phyloP scores from a whole-genome alignment of 2,113 vertebrate species.

The Oxyura jamaicensis region DNA sequence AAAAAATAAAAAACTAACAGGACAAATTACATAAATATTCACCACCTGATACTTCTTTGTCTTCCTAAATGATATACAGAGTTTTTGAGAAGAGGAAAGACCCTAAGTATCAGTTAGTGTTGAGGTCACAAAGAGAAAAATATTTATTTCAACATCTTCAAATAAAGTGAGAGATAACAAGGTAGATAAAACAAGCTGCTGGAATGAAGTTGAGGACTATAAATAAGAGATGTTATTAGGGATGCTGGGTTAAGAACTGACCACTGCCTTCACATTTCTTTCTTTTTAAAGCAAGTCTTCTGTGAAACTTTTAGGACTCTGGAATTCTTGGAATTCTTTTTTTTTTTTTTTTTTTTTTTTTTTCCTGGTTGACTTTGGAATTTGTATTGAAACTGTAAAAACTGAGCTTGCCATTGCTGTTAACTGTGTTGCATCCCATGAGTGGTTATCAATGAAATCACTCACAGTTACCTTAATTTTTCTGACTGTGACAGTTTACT shows the following conservation, averaged over 20 bases:
- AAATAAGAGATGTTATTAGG: not conserved
- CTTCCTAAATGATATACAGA: not conserved
- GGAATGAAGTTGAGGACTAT: not conserved
- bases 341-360: not conserved
- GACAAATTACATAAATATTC: not conserved
- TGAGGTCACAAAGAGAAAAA: not conserved
- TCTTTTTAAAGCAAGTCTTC: not conserved
- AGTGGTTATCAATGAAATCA: not conserved
- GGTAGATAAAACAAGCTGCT: not conserved
- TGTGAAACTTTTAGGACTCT: not conserved
- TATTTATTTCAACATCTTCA: not conserved
- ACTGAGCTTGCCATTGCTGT: not conserved
- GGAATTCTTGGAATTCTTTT: not conserved
- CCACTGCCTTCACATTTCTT: not conserved
- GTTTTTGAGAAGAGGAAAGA: not conserved
- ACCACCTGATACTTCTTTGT: not conserved
- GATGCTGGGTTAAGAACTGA: not conserved
- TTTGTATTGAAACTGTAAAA: not conserved
- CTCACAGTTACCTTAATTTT: not conserved
- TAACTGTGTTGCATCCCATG: not conserved
- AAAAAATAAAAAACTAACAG: not conserved
- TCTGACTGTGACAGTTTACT: not conserved
- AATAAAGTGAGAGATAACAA: not conserved
- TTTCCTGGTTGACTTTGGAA: not conserved
- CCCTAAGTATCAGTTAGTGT: not conserved